These are phyloP conservation scores for Arizona elegans DNA, from an alignment of 2,113 vertebrate species.

Conservation along the genomic window DNA sequence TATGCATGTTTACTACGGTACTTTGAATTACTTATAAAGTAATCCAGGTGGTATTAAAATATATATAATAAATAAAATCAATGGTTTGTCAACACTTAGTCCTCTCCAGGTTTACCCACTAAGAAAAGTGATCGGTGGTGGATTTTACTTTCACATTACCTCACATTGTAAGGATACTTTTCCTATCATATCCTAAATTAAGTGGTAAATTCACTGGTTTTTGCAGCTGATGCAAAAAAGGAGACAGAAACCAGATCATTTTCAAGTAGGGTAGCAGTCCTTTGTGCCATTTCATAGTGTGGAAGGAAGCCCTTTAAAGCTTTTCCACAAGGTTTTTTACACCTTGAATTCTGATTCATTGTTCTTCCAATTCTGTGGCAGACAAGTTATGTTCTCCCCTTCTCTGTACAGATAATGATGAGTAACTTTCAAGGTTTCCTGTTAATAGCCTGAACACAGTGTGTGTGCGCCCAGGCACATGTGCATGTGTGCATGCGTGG, in stretches of 20 bases:
- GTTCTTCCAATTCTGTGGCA: neutral
- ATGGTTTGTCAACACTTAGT: neutral
- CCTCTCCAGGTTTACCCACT: neutral
- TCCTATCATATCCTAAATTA: neutral
- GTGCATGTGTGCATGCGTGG: too few species aligned
- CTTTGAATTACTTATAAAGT: too few species aligned
- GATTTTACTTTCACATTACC: neutral
- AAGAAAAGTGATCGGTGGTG: neutral
- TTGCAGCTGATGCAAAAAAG: neutral
- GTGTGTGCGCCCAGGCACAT: fast-evolving
- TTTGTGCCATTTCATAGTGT: neutral
- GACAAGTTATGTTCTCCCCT: constrained; percentile 4
- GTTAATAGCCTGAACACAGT: constrained; percentile 50
- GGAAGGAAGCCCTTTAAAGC: neutral
- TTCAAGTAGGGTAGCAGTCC: neutral
- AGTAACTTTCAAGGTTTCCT: constrained; percentile 34
- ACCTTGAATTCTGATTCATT: neutral
- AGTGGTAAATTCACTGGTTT: neutral
- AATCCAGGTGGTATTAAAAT: too few species aligned
- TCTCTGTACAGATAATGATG: constrained; percentile 29
- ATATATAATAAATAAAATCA: neutral
- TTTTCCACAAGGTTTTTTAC: neutral
- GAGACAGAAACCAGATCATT: neutral
- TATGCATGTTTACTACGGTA: too few species aligned
- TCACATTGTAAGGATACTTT: neutral